Evolutionary conservation across 2,113 vertebrate species (phyloP).

Genomic region (rabbit (Oryctolagus cuniculus)): DNA sequence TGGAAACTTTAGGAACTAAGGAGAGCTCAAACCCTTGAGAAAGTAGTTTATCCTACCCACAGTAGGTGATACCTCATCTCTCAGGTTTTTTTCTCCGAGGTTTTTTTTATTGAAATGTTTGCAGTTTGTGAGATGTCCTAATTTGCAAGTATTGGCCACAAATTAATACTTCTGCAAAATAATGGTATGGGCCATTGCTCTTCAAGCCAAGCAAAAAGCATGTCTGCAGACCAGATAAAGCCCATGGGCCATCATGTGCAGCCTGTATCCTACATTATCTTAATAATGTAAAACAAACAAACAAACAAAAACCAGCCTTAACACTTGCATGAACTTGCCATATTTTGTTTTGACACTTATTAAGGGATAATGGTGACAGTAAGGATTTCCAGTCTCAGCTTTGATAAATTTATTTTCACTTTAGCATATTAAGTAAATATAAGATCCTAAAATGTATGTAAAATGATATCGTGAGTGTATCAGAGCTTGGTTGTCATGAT

Average conservation of each 20-base stretch:
- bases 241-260: background rate
- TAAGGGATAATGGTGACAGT: slow-evolving; percentile 23
- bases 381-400: background rate
- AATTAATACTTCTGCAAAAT: background rate
- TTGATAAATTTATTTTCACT: slow-evolving; percentile 49
- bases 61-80: background rate
- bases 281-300: background rate
- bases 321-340: background rate
- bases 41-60: background rate
- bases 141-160: slow-evolving; percentile 12
- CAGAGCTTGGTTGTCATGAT: background rate
- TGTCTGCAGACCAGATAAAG: background rate
- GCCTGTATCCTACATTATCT: background rate
- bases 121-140: background rate
- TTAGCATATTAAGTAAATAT: slow-evolving; percentile 46
- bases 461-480: background rate
- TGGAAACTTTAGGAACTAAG: background rate
- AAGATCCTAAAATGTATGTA: background rate
- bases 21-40: background rate
- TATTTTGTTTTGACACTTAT: slow-evolving; percentile 66
- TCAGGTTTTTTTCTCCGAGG: background rate
- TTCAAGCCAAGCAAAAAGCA: background rate
- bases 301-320: background rate
- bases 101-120: slow-evolving; percentile 50
- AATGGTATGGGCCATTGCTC: background rate